Evolutionary conservation across 2,888 invertebrate genomes (phyloP).

Genomic region (Agelastica alni): DNA sequence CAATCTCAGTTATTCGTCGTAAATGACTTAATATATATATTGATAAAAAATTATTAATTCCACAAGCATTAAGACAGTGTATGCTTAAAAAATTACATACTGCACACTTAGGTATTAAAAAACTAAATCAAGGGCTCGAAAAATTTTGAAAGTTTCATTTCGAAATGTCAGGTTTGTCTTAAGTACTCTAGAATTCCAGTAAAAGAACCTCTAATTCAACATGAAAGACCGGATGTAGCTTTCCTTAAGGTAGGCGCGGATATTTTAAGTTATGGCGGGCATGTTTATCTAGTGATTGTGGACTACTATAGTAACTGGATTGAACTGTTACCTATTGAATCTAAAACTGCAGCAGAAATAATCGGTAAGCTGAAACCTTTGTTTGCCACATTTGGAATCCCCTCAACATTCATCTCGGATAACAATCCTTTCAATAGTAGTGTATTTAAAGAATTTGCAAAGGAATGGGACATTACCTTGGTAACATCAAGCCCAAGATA

Average conservation of each 20-base stretch:
- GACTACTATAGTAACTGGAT: constrained; percentile 7
- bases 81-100: too few species aligned
- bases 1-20: background rate
- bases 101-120: too few species aligned
- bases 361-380: constrained; percentile 2
- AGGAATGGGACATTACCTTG: constrained; percentile 29
- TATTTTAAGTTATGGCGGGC: constrained; percentile 1
- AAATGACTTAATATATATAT: background rate
- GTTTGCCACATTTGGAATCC: constrained; percentile 23
- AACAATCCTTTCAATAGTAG: constrained; percentile 35
- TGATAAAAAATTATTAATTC: too few species aligned
- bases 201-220: constrained; percentile 3
- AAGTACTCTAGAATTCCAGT: background rate
- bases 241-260: background rate
- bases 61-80: too few species aligned
- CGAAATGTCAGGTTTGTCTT: background rate
- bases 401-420: constrained; percentile 29
- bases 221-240: background rate
- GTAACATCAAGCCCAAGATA: constrained; percentile 32
- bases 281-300: background rate
- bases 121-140: background rate
- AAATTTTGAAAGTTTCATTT: background rate
- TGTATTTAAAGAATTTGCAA: constrained; percentile 32
- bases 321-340: background rate
- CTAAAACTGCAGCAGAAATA: background rate